Conservation (phyloP, 2,113 vertebrate genomes). For the Epinephelus cyanopodus region DNA sequence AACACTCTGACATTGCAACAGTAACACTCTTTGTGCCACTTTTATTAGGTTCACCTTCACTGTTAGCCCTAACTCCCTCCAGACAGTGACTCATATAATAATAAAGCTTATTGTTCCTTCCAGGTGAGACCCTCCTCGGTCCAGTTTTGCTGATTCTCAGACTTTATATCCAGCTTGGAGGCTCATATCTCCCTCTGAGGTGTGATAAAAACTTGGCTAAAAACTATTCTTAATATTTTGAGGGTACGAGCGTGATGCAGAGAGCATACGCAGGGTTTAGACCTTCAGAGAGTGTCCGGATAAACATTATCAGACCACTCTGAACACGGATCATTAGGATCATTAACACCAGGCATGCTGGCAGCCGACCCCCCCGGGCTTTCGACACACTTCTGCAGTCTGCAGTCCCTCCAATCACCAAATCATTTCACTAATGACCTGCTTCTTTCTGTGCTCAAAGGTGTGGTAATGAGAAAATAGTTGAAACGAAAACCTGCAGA, state of each 20-base stretch:
- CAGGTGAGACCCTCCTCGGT: conserved; percentile 2
- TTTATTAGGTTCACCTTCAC: neutral
- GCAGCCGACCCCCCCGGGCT: neutral
- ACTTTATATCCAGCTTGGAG: neutral
- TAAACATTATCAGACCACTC: neutral
- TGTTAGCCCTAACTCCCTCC: neutral
- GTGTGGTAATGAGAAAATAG: neutral
- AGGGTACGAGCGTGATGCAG: neutral
- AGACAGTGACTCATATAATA: conserved; percentile 17
- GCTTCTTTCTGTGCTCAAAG: neutral
- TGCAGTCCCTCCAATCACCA: neutral
- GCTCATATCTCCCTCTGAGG: neutral
- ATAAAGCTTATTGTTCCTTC: conserved; percentile 15
- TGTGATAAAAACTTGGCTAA: neutral
- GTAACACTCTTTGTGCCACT: neutral
- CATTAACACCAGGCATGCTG: neutral
- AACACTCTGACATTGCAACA: neutral
- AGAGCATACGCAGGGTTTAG: neutral
- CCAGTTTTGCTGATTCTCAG: neutral
- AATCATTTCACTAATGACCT: conserved; percentile 18
- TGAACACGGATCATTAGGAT: conserved; percentile 7
- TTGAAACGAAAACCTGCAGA: conserved; percentile 16
- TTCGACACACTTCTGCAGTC: neutral
- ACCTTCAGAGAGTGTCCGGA: neutral
- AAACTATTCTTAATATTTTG: neutral